These are phyloP conservation scores for Protobothrops mucrosquamatus DNA, from an alignment of 2,113 vertebrate species.

Conservation along the genomic window DNA sequence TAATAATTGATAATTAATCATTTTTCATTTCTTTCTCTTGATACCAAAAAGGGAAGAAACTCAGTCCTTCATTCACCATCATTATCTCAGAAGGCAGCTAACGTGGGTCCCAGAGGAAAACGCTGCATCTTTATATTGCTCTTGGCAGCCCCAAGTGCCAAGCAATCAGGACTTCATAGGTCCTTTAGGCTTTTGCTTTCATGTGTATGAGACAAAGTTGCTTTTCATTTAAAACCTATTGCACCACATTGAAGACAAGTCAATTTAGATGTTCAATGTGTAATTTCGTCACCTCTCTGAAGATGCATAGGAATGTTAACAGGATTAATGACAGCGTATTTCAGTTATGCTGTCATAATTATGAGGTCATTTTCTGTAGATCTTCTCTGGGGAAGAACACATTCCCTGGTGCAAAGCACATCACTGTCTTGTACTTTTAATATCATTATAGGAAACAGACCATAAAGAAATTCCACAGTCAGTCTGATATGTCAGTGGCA, in stretches of 20 bases:
- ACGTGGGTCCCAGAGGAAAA: not conserved
- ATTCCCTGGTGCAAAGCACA: not conserved
- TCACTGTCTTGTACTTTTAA: not conserved
- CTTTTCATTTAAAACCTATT: not conserved
- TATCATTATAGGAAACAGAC: not conserved
- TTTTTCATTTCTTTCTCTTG: not conserved
- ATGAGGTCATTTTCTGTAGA: not conserved
- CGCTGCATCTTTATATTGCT: not conserved
- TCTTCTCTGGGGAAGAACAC: not conserved
- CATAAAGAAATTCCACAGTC: not conserved
- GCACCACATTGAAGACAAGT: not conserved
- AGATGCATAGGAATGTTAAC: not conserved
- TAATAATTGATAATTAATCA: not conserved
- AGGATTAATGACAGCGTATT: not conserved
- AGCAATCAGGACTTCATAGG: not conserved
- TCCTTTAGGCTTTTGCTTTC: not conserved
- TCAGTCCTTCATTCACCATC: not conserved
- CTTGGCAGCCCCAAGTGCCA: not conserved
- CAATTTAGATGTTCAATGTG: not conserved
- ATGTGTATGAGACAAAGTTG: not conserved
- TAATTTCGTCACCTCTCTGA: not conserved
- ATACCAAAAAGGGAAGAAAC: not conserved
- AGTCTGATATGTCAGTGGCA: not conserved
- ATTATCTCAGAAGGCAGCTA: not conserved
- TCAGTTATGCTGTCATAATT: not conserved